Base-by-base conservation (phyloP, 2,797 vertebrate species). In the Rhynchotus rufescens region DNA sequence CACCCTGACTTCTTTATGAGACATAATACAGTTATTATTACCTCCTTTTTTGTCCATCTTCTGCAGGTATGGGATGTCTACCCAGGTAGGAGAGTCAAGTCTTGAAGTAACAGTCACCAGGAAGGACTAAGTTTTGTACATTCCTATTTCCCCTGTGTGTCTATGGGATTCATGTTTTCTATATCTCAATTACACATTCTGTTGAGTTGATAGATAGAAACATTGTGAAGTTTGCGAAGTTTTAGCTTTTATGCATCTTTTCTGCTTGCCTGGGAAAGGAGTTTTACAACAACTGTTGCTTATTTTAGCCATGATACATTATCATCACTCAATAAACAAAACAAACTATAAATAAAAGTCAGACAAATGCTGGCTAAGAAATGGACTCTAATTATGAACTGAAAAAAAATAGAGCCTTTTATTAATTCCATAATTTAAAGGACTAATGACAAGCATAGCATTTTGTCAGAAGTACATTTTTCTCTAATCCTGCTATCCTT, bases 31-130 rank as follows among this genome's bases (percentile, higher is more conserved):
- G 23, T 80, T 67, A 4, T 34, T 67, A 69, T 72, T 74, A 60
- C 66, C 23, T 82, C 54, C 38, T 36, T 72, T 85, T 81, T 40
- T 47, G 12, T 71, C 86, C 84, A 72, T 40, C 71, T 66, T 85
- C 84, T 64, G 30, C 86, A 92, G 88, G 79, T 77, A 71, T 32
- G 57, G 80, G 64, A 79, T 67, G 10, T 45, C 82, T 73, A 90
- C 16, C 16, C 84, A 95, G 90, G 90, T 90, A 88, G 77, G 81
- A 69, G 15, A 86, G 17, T 49, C 1, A 1, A 69, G 20, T 23
- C 26, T 32, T 84, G 40, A 60, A 87, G 82, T 75, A 89, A 38
- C 30, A 15, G 32, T 57, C 52, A 2, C 7, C 34, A 85, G n/a
- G 51, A 59, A 80, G 42, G 84, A 72, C 38, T 64, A 21, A 51